These are phyloP conservation scores for Heliconius aoede DNA, from an alignment of 2,888 invertebrate genomes.

Conservation along the genomic window DNA sequence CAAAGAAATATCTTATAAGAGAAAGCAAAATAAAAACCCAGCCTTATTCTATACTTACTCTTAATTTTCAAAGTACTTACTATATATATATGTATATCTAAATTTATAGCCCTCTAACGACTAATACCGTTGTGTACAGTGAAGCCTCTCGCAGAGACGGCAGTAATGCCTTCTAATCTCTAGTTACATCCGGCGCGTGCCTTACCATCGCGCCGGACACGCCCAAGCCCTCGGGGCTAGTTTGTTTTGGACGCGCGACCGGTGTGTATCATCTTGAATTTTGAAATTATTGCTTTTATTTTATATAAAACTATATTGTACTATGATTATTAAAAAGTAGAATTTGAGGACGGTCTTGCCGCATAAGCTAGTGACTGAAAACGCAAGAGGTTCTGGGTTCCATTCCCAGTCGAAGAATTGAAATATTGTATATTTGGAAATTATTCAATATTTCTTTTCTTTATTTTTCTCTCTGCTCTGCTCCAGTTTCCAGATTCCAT, in stretches of 20 bases:
- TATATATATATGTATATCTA: too few relatives aligned
- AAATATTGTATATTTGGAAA: too few relatives aligned
- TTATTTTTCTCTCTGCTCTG: too few relatives aligned
- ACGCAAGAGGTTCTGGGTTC: too few relatives aligned
- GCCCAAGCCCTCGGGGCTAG: slow-evolving; percentile 67
- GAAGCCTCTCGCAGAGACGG: slow-evolving; percentile 35
- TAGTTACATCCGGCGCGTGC: slow-evolving; percentile 64
- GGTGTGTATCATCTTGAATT: slow-evolving; percentile 47
- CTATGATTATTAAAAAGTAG: too few relatives aligned
- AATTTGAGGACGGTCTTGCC: too few relatives aligned
- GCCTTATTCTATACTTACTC: background rate
- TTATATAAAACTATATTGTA: too few relatives aligned
- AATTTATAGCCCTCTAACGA: slow-evolving; percentile 39
- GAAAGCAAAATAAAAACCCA: slow-evolving; percentile 11
- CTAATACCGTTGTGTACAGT: slow-evolving; percentile 41
- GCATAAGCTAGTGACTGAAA: too few relatives aligned
- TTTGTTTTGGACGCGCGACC: slow-evolving; percentile 66
- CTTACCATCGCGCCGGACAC: slow-evolving; percentile 63
- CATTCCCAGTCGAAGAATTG: too few relatives aligned
- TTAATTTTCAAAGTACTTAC: slow-evolving; percentile 30
- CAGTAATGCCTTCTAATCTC: slow-evolving; percentile 48
- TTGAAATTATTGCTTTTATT: slow-evolving; percentile 1
- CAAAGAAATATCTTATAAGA: background rate
- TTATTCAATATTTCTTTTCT: too few relatives aligned
- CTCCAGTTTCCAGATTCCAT: too few relatives aligned